A percentile compares a stretch with the other conserved stretches of the same genome.
Evolutionary conservation across 1,140 invertebrate genomes (phyloP).

Genomic region (Eubasilissa regina): DNA sequence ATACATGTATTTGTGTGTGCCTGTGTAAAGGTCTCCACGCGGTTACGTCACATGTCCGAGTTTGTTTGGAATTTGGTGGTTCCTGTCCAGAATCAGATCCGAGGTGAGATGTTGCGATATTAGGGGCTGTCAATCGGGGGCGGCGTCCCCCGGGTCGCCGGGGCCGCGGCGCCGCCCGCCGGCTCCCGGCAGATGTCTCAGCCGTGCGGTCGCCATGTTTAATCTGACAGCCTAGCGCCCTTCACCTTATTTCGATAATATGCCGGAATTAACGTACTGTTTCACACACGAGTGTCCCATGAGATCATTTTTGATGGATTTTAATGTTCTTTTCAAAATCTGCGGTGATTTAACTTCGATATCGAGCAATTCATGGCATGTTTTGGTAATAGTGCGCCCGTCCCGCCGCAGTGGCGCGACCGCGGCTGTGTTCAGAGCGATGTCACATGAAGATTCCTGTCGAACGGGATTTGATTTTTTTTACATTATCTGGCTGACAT

Average conservation of each 20-base stretch:
- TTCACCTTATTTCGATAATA: constrained; percentile 15
- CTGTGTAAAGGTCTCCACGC: constrained; percentile 52
- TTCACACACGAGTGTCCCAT: neutral
- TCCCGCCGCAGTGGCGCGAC: constrained; percentile 44
- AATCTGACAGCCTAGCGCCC: constrained; percentile 32
- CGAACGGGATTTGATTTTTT: neutral
- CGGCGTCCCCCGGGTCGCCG: neutral
- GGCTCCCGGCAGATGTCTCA: constrained; percentile 49
- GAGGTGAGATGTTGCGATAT: constrained; percentile 20
- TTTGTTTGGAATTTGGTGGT: constrained; percentile 37
- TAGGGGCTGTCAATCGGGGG: constrained; percentile 10
- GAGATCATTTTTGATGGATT: neutral
- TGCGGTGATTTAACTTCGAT: neutral
- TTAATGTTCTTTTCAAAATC: neutral
- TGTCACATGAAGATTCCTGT: constrained; percentile 26
- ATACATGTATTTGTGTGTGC: constrained; percentile 44
- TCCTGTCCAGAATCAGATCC: constrained; percentile 3
- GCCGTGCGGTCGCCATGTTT: constrained; percentile 48
- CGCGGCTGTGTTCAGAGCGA: constrained; percentile 44
- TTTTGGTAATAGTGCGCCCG: constrained; percentile 32
- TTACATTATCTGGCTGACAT: too few species aligned
- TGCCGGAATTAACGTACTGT: neutral
- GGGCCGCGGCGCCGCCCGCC: constrained; percentile 28
- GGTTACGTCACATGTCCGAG: constrained; percentile 51
- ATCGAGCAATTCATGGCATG: constrained; percentile 29